These are phyloP conservation scores for Bungarus multicinctus DNA, from an alignment of 2,113 vertebrate genomes.

Conservation along the genomic window DNA sequence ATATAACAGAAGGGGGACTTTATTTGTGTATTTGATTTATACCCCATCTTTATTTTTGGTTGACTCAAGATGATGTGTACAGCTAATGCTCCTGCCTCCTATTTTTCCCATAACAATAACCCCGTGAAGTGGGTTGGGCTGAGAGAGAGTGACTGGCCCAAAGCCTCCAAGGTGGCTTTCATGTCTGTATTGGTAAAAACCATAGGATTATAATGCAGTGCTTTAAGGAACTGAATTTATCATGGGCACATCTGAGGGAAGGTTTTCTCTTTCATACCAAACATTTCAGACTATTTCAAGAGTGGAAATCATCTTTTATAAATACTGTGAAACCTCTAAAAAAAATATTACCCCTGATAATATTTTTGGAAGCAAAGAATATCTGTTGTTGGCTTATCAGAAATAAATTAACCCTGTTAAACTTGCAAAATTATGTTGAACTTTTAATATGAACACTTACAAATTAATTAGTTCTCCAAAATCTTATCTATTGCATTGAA, in stretches of 20 bases:
- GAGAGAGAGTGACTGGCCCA: not conserved
- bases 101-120: not conserved
- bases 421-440: slow-evolving; percentile 13
- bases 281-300: not conserved
- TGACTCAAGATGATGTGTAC: not conserved
- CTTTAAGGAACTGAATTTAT: not conserved
- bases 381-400: not conserved
- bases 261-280: not conserved
- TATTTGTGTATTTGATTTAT: not conserved
- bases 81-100: not conserved
- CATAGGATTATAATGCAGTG: not conserved
- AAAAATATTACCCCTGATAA: not conserved
- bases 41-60: not conserved
- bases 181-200: not conserved
- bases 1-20: too few relatives aligned
- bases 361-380: not conserved
- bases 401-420: slow-evolving; percentile 7
- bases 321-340: not conserved
- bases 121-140: not conserved
- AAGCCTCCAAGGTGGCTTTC: not conserved
- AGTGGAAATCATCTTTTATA: not conserved
- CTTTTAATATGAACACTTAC: not conserved
- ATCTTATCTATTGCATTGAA: not conserved
- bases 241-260: not conserved
- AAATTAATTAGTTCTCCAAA: not conserved